Conservation (phyloP, 2,888 invertebrate genomes). For the Acanthosepion lycidas region DNA sequence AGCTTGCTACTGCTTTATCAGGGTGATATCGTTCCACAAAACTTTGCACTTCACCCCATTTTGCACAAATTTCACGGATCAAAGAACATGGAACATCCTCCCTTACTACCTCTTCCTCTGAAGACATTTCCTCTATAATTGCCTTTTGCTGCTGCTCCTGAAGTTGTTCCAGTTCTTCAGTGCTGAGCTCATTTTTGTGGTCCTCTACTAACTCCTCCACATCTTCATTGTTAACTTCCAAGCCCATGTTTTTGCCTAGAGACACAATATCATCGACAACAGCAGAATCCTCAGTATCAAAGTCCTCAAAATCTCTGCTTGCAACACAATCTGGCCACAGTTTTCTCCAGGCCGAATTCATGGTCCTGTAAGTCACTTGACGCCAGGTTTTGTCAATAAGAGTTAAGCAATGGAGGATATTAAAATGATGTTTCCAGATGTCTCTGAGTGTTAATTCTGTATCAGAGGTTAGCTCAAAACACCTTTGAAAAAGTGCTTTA, state of each 20-base stretch:
- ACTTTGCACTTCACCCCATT: too few relatives aligned
- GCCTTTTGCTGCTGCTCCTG: not conserved
- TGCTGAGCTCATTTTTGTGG: not conserved
- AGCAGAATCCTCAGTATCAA: not conserved
- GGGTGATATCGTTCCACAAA: too few relatives aligned
- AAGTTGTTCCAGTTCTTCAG: not conserved
- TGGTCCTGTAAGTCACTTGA: not conserved
- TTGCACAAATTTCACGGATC: not conserved
- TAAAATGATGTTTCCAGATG: conserved; percentile 33
- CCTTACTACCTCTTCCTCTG: not conserved
- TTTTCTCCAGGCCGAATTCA: conserved; percentile 38
- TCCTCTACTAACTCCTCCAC: not conserved
- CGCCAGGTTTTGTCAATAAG: not conserved
- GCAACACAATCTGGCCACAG: not conserved
- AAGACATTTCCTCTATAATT: not conserved
- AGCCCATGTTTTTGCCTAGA: too few relatives aligned
- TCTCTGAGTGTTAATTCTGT: conserved; percentile 39
- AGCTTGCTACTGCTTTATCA: too few relatives aligned
- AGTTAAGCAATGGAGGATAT: conserved; percentile 36
- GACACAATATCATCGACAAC: not conserved
- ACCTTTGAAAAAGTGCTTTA: conserved; percentile 23
- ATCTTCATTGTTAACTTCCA: too few relatives aligned
- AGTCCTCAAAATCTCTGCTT: not conserved
- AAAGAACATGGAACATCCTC: not conserved
- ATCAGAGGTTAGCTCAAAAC: not conserved